Evolutionary conservation across 2,113 vertebrate species (phyloP), one percentile per base, ranked within the genome.

Genomic region (Synodontis membranacea): DNA sequence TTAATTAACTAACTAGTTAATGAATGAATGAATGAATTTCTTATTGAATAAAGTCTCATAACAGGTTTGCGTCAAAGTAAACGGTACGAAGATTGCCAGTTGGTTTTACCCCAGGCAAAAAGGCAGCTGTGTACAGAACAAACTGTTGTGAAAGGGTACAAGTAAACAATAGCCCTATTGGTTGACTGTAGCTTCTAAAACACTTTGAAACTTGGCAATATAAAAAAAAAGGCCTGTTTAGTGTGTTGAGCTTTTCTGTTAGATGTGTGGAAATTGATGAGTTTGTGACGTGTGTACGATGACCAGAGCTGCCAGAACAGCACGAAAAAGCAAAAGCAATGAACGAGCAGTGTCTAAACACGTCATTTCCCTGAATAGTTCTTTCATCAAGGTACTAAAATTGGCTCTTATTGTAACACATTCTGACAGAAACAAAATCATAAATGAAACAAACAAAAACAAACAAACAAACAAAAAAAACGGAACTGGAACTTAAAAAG

Each of bases 231-330:
- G 28, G 31, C 15, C 31, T 37, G 19, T 54, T 37, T 56, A 37
- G 10, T 80, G 50, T 80, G 4, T 19, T 76, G 74, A 31, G 46
- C 34, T 34, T 25, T 21, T 56, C 25, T 56, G 48, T 56, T 80
- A 80, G 31, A 54, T 80, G 31, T 56, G n/a, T 80, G 31, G 25
- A 56, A 80, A 56, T 80, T 37, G 31, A 80, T 80, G 50, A 80
- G 31, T 25, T 80, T 34, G 23, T 52, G 46, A 34, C 17, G 1
- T 34, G 52, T 78, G 28, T 52, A 52, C 75, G 31, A 52, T 34
- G 46, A 78, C 15, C 6, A 34, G 75, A 0, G 46, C 7, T 80
- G 76, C 50, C 50, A 56, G 76, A 80, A 80, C 31, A 12, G 2
- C 76, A 80, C 19, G 2, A 80, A 48, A 80, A 78, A 79, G 76